Base-by-base conservation (phyloP, 1,140 invertebrate genomes). In the Drosophila eugracilis region DNA sequence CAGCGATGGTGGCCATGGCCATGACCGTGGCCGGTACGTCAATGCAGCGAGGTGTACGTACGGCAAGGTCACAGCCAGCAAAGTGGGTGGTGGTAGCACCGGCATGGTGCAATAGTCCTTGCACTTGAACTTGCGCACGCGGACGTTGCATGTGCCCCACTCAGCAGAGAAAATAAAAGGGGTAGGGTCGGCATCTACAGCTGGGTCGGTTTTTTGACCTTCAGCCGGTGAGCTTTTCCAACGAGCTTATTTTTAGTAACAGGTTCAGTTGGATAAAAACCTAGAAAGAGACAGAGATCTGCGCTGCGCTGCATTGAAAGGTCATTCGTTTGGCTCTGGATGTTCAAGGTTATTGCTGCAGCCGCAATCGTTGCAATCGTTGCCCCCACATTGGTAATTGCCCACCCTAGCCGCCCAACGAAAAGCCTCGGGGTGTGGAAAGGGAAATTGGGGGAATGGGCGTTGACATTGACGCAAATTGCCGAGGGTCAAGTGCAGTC, bases 71-170 rank as follows among this genome's bases (percentile, higher is more conserved):
- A 63, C 32, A 37, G 28, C 48, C 36, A 15, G 12, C 22, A 36
- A 34, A 53, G 28, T 37, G 22, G 49, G 19, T 34, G 54, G 6
- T 7, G 15, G 24, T 2, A 4, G 3, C 2, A 9, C 4, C 19
- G 1, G 1, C 22, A 5, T 19, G 58, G 21, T n/a, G 34, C 53
- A 79, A 71, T 65, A 66, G 57, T 63, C 83, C 83, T 88, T 88
- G 83, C 83, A 83, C 83, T 88, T 88, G 83, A 88, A 88, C 83
- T 78, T 88, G 83, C 78, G 77, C 83, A 88, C 83, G 83, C 83
- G 78, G 83, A 66, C 39, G 48, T 55, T 67, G 83, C 83, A 88
- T 88, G 83, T 88, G 83, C 63, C 70, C 60, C 34, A 15, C 24
- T 14, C 14, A 1, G 49, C 52, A 3, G 30, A 32, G 12, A 12